phyloP scores from a whole-genome alignment of 2,888 invertebrate species.

The Cylindroiulus punctatus region DNA sequence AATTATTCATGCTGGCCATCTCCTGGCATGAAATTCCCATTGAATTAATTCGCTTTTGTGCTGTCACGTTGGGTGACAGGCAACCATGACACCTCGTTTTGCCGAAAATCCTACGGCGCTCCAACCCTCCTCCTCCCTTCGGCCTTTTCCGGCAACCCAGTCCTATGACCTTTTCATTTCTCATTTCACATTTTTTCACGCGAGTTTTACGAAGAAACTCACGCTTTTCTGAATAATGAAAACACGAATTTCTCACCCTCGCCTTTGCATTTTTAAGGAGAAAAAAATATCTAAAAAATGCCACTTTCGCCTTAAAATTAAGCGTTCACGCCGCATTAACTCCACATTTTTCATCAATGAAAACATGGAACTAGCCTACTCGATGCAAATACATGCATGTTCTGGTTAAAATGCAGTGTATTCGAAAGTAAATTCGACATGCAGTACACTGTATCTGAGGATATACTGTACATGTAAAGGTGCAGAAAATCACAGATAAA shows the following conservation, averaged over 20 bases:
- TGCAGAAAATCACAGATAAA: too few relatives aligned
- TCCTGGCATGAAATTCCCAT: slow-evolving; percentile 18
- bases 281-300: not conserved
- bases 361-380: not conserved
- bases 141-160: slow-evolving; percentile 9
- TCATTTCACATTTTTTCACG: too few relatives aligned
- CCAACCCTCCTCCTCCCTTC: not conserved
- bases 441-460: too few relatives aligned
- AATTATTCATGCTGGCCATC: slow-evolving; percentile 18
- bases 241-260: slow-evolving; percentile 18
- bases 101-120: not conserved
- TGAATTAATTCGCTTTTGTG: not conserved
- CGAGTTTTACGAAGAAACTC: not conserved
- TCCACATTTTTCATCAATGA: not conserved
- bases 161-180: not conserved
- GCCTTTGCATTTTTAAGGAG: not conserved
- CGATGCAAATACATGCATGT: too few relatives aligned
- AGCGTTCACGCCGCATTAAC: not conserved
- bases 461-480: too few relatives aligned
- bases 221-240: not conserved
- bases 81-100: slow-evolving; percentile 18
- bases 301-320: not conserved
- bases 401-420: too few relatives aligned
- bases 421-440: too few relatives aligned
- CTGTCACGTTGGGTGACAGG: slow-evolving; percentile 14